phyloP scores from a whole-genome alignment of 2,888 invertebrate species.

The Ecdyonurus torrentis region DNA sequence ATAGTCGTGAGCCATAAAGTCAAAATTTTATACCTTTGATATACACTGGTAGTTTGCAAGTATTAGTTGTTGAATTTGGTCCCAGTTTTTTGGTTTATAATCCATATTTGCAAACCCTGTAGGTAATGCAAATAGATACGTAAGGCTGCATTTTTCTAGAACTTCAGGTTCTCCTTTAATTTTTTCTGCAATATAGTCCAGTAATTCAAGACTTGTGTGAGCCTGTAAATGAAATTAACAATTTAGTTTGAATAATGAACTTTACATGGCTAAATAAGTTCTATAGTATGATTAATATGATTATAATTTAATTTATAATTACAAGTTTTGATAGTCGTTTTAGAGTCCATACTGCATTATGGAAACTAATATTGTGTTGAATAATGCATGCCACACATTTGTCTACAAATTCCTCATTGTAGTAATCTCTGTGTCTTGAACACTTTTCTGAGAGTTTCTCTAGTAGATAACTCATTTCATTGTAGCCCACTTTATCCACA shows the following conservation, averaged over 20 bases:
- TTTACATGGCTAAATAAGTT: too few species aligned
- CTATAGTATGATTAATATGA: too few species aligned
- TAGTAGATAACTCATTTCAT: slow-evolving; percentile 27
- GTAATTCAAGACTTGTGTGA: slow-evolving; percentile 36
- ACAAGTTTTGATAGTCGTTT: slow-evolving; percentile 38
- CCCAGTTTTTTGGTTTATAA: slow-evolving; percentile 41
- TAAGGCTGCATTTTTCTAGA: slow-evolving; percentile 26
- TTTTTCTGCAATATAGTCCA: slow-evolving; percentile 38
- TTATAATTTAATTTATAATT: too few species aligned
- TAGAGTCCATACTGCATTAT: slow-evolving; percentile 30
- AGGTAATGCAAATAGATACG: slow-evolving; percentile 32
- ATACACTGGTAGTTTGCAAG: slow-evolving; percentile 25
- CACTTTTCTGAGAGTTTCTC: neutral
- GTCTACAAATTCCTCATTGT: slow-evolving; percentile 42
- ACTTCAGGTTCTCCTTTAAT: slow-evolving; percentile 27
- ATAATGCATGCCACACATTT: slow-evolving; percentile 34
- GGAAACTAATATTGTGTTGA: slow-evolving; percentile 33
- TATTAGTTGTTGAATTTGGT: slow-evolving; percentile 28
- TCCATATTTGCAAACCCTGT: slow-evolving; percentile 39
- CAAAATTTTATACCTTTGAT: slow-evolving; percentile 15
- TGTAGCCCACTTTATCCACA: slow-evolving; percentile 28
- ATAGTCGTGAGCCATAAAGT: too few species aligned
- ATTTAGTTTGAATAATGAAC: neutral
- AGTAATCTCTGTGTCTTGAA: slow-evolving; percentile 27
- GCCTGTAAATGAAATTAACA: slow-evolving; percentile 22